phyloP scores from a whole-genome alignment of 2,113 vertebrate genomes.

The Psophia crepitans region DNA sequence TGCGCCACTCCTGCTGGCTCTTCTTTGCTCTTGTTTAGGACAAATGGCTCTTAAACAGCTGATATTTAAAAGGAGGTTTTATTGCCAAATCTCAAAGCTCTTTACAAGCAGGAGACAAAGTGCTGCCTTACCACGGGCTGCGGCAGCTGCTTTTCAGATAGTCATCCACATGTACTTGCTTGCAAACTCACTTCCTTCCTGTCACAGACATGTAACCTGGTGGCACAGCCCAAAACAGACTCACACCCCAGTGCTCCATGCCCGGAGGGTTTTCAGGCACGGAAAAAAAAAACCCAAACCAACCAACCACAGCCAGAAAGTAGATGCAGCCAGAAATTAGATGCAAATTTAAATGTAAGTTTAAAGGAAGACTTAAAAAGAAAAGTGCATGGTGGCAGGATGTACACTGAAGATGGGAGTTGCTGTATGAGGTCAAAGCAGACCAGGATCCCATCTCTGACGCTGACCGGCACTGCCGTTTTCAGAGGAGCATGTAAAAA shows the following conservation, averaged over 20 bases:
- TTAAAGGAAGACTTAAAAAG: not conserved
- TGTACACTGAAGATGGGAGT: not conserved
- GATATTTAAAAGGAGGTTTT: conserved; percentile 61
- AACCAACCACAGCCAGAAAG: too few relatives aligned
- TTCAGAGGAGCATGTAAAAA: not conserved
- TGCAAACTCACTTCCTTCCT: conserved; percentile 60
- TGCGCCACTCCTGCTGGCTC: not conserved
- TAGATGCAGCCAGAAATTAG: not conserved
- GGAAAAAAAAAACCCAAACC: not conserved
- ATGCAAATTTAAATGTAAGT: not conserved
- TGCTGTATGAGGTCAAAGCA: not conserved
- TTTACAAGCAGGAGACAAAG: conserved; percentile 63
- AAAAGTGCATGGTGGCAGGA: conserved; percentile 8
- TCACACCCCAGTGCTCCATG: not conserved
- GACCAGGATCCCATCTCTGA: not conserved
- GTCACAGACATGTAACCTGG: not conserved
- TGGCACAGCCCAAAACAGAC: conserved; percentile 16
- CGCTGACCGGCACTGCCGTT: not conserved
- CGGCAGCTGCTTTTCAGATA: conserved; percentile 30
- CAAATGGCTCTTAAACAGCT: conserved; percentile 28
- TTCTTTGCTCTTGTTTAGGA: not conserved
- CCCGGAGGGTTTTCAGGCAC: not conserved
- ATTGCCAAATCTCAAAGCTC: conserved; percentile 70
- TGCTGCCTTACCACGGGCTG: not conserved
- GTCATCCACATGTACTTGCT: not conserved